Evolutionary conservation across 2,113 vertebrate genomes (phyloP).

Genomic region (Chaetura pelagica): DNA sequence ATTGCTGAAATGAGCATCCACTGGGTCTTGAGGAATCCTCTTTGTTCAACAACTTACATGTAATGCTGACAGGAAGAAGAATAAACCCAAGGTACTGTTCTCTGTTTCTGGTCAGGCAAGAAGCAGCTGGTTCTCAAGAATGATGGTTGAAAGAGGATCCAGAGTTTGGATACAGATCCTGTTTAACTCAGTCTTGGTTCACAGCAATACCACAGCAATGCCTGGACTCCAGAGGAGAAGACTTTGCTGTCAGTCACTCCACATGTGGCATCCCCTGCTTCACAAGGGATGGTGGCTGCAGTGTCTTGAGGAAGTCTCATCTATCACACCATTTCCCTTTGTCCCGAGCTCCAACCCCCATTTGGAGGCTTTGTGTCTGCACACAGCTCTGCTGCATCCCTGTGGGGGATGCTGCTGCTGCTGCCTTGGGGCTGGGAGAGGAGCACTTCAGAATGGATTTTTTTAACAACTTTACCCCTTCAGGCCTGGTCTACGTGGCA

Average conservation of each 20-base stretch:
- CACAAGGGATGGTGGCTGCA: background rate
- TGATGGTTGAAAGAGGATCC: background rate
- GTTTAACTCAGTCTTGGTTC: background rate
- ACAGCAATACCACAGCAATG: background rate
- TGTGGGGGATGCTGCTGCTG: background rate
- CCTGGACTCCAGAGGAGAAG: background rate
- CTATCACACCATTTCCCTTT: background rate
- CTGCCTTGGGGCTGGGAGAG: background rate
- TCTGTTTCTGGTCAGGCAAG: background rate
- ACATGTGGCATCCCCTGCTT: background rate
- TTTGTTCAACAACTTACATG: background rate
- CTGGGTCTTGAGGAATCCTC: background rate
- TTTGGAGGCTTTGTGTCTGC: fast-evolving
- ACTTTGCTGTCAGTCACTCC: background rate
- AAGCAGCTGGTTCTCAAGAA: background rate
- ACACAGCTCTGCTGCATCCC: fast-evolving
- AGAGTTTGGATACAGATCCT: background rate
- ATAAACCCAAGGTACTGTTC: background rate
- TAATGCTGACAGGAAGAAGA: background rate
- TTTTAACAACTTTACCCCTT: background rate
- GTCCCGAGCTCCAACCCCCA: background rate
- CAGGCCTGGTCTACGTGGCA: background rate
- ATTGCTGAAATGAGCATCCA: background rate
- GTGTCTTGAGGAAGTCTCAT: background rate
- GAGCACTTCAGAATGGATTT: background rate